Base-by-base conservation (phyloP, 1,140 invertebrate species). In the Mycetomoellerius zeteki region DNA sequence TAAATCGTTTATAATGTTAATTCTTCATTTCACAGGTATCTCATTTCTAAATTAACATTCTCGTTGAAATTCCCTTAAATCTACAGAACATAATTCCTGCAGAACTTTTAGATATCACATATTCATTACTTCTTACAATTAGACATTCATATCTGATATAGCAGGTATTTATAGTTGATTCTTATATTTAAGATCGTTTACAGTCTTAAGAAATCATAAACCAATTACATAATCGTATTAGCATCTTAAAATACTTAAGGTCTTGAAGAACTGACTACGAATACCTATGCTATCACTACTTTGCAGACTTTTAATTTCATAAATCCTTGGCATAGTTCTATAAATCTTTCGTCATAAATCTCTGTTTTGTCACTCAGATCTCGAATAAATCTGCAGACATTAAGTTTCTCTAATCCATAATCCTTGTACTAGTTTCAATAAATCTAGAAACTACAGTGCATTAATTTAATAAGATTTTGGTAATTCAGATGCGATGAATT, bases 311-410 rank as follows among this genome's bases (percentile, higher is more conserved):
- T 21, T 27, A 30, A 67, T 52, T 16, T 24, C 21, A 58, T 3
- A 67, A 37, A 30, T 72, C 80, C 69, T 50, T 62, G 69, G 37
- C 80, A 84, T 8, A 47, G 7, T 80, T 56, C 7, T 27, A 43
- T 6, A 58, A n/a, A 72, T 73, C 52, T 21, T 47, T 72, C 50
- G 52, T 72, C 52, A 30, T 37, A 56, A 24, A 82, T 84, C 62
- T 21, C 16, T 60, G 21, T 60, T 47, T 82, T 47, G 21, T 30
- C 24, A 21, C 12, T 43, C 33, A 21, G 19, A 73, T 3, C 21
- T 12, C 21, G 27, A 33, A n/a, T 56, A 37, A 10, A 10, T 43
- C 37, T 43, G 2, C 37, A 43, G 8, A 43, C 37, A 10, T 43
- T 43, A 43, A 43, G 37, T 47, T 73, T 84, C 37, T 50, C 12